Conservation (phyloP, 2,888 invertebrate species). For the Conistra vaccinii region DNA sequence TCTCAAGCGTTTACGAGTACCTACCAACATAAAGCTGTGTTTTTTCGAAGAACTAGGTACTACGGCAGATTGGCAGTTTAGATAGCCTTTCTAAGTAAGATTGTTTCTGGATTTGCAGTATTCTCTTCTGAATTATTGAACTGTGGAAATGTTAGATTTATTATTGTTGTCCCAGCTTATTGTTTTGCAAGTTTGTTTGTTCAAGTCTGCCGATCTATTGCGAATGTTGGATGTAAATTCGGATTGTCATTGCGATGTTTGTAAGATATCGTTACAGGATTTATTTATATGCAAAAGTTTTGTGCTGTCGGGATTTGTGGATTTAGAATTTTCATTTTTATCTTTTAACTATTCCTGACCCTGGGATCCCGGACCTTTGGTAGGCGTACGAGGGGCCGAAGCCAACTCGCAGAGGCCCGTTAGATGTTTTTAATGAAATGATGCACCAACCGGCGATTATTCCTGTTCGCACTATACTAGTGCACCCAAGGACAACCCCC, state of each 20-base stretch:
- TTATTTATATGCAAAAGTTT: conserved; percentile 29
- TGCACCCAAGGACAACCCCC: too few relatives aligned
- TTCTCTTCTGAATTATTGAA: conserved; percentile 55
- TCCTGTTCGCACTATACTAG: too few relatives aligned
- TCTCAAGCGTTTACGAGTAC: conserved; percentile 41
- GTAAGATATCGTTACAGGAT: conserved; percentile 26
- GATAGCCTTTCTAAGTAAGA: conserved; percentile 56
- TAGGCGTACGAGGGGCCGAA: too few relatives aligned
- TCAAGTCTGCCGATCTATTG: conserved; percentile 48
- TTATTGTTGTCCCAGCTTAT: conserved; percentile 40
- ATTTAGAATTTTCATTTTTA: not conserved
- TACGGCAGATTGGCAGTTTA: conserved; percentile 32
- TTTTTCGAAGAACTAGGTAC: conserved; percentile 55
- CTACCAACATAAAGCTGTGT: conserved; percentile 27
- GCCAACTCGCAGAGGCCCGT: too few relatives aligned
- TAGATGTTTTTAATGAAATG: too few relatives aligned
- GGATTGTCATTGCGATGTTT: conserved; percentile 49
- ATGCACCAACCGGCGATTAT: too few relatives aligned
- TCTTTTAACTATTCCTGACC: too few relatives aligned
- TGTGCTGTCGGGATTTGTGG: conserved; percentile 3
- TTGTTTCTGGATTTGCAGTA: conserved; percentile 48
- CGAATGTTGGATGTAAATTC: conserved; percentile 44
- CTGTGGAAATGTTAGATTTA: conserved; percentile 59
- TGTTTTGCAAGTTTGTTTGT: conserved; percentile 58
- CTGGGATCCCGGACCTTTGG: too few relatives aligned